Conservation (phyloP, 1,140 invertebrate species). For the Thrips palmi region DNA sequence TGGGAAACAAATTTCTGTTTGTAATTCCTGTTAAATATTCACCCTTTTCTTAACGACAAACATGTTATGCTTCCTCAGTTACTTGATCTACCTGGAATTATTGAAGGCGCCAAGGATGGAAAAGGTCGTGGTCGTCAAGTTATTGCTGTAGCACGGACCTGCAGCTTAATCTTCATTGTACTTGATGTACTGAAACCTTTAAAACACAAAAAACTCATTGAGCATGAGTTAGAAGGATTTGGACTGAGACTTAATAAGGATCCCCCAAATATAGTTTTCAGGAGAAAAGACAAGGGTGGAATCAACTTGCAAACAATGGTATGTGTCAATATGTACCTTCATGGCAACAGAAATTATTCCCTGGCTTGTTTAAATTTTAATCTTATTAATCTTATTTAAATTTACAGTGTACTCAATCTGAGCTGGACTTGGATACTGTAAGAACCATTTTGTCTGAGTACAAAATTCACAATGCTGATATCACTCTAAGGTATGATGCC, state of each 20-base stretch:
- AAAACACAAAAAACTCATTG: conserved; percentile 87
- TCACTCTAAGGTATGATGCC: conserved; percentile 85
- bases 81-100: conserved; percentile 97
- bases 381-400: conserved; percentile 11
- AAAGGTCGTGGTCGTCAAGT: conserved; percentile 98
- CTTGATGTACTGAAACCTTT: conserved; percentile 95
- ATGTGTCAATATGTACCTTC: conserved; percentile 19
- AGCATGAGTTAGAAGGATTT: conserved; percentile 98
- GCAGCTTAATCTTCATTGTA: conserved; percentile 95
- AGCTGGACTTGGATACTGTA: conserved; percentile 88
- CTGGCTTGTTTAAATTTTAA: background rate
- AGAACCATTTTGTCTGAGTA: conserved; percentile 95
- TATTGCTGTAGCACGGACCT: conserved; percentile 96
- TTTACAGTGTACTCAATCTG: conserved; percentile 67
- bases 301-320: conserved; percentile 82
- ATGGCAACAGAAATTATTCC: too few species aligned
- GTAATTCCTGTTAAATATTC: background rate
- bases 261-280: conserved; percentile 92
- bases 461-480: conserved; percentile 96
- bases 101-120: conserved; percentile 99
- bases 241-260: conserved; percentile 91
- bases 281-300: conserved; percentile 91
- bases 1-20: conserved; percentile 2
- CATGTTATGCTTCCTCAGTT: conserved; percentile 42
- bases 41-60: background rate